A percentile compares a stretch with the other conserved stretches of the same genome.
phyloP scores from a whole-genome alignment of 2,888 invertebrate genomes.

The Stenchaetothrips biformis region DNA sequence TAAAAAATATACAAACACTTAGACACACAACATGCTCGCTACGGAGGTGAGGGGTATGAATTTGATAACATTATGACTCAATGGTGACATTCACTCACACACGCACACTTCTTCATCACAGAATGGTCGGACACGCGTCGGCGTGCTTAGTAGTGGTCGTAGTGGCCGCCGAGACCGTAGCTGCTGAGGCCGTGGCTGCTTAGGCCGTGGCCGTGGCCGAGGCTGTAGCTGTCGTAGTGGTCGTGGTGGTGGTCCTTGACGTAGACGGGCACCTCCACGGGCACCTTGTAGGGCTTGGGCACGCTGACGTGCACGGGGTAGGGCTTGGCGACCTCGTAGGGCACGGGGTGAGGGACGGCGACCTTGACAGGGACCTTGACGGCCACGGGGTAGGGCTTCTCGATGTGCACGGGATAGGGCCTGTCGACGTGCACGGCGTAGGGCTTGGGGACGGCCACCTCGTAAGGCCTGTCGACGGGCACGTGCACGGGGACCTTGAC shows the following conservation, averaged over 20 bases:
- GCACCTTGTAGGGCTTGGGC: constrained; percentile 35
- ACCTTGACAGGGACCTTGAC: constrained; percentile 34
- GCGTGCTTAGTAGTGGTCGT: not conserved
- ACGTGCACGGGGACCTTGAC: constrained; percentile 36
- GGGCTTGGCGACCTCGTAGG: constrained; percentile 34
- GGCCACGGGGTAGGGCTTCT: constrained; percentile 10
- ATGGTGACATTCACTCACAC: constrained; percentile 7
- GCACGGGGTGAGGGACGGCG: constrained; percentile 35
- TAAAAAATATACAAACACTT: constrained; percentile 11
- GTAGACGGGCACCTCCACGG: constrained; percentile 34
- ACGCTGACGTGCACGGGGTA: constrained; percentile 25
- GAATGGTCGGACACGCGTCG: too few species aligned
- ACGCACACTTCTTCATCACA: too few species aligned
- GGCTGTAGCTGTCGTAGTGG: not conserved
- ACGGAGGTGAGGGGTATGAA: not conserved
- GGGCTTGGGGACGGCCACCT: constrained; percentile 8
- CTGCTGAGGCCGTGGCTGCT: not conserved
- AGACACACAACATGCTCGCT: not conserved
- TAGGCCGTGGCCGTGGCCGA: not conserved
- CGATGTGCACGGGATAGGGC: not conserved
- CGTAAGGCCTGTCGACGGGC: constrained; percentile 36
- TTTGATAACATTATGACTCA: not conserved
- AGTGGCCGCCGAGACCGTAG: not conserved
- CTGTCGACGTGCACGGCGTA: constrained; percentile 12
- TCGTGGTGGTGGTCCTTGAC: constrained; percentile 28